phyloP scores from a whole-genome alignment of 2,888 invertebrate genomes.

The Hyppa rectilinea region DNA sequence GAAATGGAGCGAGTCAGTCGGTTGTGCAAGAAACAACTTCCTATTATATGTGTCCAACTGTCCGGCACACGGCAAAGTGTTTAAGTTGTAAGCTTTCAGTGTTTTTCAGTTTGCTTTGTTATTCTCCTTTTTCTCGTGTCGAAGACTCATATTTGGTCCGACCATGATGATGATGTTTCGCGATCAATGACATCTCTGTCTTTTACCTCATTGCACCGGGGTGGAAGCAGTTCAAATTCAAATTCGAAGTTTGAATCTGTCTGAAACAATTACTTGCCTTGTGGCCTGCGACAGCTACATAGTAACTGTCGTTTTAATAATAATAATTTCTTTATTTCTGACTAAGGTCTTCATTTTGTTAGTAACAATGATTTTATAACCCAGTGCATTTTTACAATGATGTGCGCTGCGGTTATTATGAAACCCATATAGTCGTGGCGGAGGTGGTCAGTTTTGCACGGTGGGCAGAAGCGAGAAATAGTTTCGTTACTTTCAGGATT shows the following conservation, averaged over 20 bases:
- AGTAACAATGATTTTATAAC: too few relatives aligned
- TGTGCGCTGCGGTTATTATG: too few relatives aligned
- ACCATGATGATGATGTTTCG: too few relatives aligned
- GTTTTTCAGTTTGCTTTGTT: neutral
- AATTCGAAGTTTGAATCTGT: neutral
- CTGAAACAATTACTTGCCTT: neutral
- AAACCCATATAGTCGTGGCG: too few relatives aligned
- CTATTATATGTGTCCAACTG: slow-evolving; percentile 78
- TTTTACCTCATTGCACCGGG: neutral
- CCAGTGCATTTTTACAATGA: too few relatives aligned
- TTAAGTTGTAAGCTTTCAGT: slow-evolving; percentile 53
- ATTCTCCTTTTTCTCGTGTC: neutral
- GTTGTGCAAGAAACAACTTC: slow-evolving; percentile 77
- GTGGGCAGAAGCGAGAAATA: neutral
- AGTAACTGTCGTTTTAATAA: too few relatives aligned
- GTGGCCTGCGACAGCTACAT: too few relatives aligned
- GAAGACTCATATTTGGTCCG: neutral
- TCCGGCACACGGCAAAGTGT: slow-evolving; percentile 64
- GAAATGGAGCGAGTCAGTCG: slow-evolving; percentile 73
- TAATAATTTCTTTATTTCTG: too few relatives aligned
- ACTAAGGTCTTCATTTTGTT: too few relatives aligned
- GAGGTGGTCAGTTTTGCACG: neutral
- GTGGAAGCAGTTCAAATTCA: neutral
- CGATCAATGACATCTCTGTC: too few relatives aligned
- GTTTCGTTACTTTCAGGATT: neutral